Evolutionary conservation across 2,888 invertebrate genomes (phyloP), one percentile per base, ranked within the genome.

Genomic region (Pimpla rufipes): DNA sequence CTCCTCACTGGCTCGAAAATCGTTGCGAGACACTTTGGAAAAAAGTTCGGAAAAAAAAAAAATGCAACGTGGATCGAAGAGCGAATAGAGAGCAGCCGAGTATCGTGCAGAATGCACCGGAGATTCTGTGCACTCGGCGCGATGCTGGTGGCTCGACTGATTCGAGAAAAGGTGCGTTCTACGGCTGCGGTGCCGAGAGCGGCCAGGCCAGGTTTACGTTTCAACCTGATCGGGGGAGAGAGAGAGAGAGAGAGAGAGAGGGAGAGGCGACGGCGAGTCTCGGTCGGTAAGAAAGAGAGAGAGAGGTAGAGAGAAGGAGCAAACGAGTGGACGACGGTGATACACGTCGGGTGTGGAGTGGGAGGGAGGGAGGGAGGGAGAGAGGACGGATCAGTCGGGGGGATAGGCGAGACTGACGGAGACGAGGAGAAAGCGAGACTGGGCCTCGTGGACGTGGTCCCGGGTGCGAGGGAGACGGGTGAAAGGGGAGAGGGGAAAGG

Each of bases 111-210:
- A 16, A 37, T 59, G 35, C 16, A 59, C 35, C 16, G n/a, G 40
- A 18, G 35, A 55, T 67, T 21, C 35, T 29, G 77, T 81, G 59
- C 71, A 75, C 74, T 55, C 77, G 67, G 78, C 57, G 52, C 85
- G 87, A 86, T 86, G 85, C 85, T 84, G 83, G 84, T 82, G 88
- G 87, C 89, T 88, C 90, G 90, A 92, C 92, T 93, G 92, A 92
- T 89, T 90, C 90, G 88, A 89, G 89, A 89, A 87, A 85, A 87
- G 57, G 64, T 71, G 57, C 37, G 29, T 59, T 1, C 29, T 18
- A n/a, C 47, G 67, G 18, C 37, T 21, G 47, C 29, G 23, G 86
- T 70, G 85, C 81, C 82, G 82, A 79, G 59, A 29, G 29, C 5
- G 29, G 29, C 5, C 85, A 84, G 59, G 81, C 79, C 85, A 84